Percentiles rank a stretch among this genome's conserved stretches.
phyloP scores from a whole-genome alignment of 1,140 invertebrate genomes.

The Penaeus japonicus region DNA sequence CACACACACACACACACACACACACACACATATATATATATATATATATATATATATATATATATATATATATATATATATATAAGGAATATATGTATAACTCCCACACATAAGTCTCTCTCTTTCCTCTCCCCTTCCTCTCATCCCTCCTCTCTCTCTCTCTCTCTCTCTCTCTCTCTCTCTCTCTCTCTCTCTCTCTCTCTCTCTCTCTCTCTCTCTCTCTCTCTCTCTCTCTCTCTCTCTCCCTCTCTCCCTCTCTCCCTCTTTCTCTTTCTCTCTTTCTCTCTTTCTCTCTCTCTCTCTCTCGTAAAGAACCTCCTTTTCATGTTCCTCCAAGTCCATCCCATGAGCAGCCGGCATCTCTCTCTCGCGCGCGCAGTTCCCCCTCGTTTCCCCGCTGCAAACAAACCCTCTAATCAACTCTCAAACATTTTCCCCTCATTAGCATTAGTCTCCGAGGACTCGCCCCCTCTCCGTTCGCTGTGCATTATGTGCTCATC shows the following conservation, averaged over 20 bases:
- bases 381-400: too few relatives aligned
- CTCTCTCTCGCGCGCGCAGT: too few relatives aligned
- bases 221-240: not conserved
- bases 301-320: not conserved
- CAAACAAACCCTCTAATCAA: too few relatives aligned
- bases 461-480: too few relatives aligned
- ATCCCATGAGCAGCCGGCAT: too few relatives aligned
- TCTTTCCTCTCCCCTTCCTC: not conserved
- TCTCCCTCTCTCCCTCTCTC: not conserved
- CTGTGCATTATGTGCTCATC: too few relatives aligned
- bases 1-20: not conserved
- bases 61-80: not conserved
- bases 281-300: too few relatives aligned
- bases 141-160: not conserved
- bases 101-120: too few relatives aligned
- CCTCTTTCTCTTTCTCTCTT: not conserved
- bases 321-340: too few relatives aligned
- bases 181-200: not conserved
- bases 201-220: constrained; percentile 7
- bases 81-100: too few relatives aligned
- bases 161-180: constrained; percentile 12
- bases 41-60: not conserved
- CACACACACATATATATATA: not conserved
- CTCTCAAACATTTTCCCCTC: too few relatives aligned
- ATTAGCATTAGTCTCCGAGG: too few relatives aligned